phyloP scores from a whole-genome alignment of 1,140 invertebrate species.

The Lucilia sericata region DNA sequence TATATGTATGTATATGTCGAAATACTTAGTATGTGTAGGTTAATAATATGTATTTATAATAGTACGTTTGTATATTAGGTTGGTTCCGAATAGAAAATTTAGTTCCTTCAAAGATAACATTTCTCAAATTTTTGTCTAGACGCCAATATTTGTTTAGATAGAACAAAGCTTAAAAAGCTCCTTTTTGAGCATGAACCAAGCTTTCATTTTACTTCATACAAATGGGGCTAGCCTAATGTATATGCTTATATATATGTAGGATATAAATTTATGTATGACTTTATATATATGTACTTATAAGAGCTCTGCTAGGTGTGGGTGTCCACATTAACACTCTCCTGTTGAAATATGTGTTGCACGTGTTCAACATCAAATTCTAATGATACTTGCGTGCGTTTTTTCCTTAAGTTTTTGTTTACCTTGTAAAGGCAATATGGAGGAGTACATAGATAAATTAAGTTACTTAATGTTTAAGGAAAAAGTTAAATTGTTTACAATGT shows the following conservation, averaged over 20 bases:
- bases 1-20: background rate
- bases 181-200: too few relatives aligned
- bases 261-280: background rate
- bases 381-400: background rate
- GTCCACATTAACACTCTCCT: background rate
- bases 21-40: background rate
- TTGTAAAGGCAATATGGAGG: background rate
- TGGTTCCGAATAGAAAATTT: too few relatives aligned
- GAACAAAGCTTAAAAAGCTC: too few relatives aligned
- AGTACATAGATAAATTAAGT: background rate
- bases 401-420: background rate
- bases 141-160: too few relatives aligned
- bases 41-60: background rate
- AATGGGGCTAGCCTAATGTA: too few relatives aligned
- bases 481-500: background rate
- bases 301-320: background rate
- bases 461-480: background rate
- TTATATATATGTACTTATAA: too few relatives aligned
- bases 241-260: background rate
- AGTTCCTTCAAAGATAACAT: too few relatives aligned
- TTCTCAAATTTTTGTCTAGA: too few relatives aligned
- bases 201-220: too few relatives aligned
- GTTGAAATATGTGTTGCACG: slow-evolving; percentile 9
- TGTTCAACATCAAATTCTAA: background rate
- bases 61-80: background rate